Evolutionary conservation across 2,113 vertebrate species (phyloP).

Genomic region (Planiliza haematocheilus): DNA sequence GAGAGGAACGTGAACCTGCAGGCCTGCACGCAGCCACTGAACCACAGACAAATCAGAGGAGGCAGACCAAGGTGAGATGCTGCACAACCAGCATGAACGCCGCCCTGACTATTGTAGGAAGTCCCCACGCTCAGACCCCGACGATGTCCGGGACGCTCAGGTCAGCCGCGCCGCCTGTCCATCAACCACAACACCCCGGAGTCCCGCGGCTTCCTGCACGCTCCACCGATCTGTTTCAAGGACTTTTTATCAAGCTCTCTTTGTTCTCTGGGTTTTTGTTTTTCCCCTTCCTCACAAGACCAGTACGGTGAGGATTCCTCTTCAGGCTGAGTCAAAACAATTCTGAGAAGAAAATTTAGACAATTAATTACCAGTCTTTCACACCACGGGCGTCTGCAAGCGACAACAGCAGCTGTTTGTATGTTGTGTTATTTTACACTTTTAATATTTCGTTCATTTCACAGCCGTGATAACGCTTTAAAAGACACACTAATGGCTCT

Average conservation of each 20-base stretch:
- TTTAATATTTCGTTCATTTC: conserved; percentile 4
- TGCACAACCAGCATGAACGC: conserved; percentile 23
- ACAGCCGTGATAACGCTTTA: not conserved
- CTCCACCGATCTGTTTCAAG: conserved; percentile 16
- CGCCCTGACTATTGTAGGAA: conserved; percentile 16
- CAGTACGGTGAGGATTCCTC: not conserved
- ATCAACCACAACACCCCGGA: conserved; percentile 14
- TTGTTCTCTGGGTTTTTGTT: not conserved
- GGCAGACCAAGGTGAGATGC: conserved; percentile 38
- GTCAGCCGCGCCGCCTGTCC: conserved; percentile 42
- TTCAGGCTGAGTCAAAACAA: conserved; percentile 7
- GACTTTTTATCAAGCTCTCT: not conserved
- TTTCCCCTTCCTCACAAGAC: not conserved
- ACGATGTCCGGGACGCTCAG: conserved; percentile 12
- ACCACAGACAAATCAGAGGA: conserved; percentile 21
- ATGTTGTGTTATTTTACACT: not conserved
- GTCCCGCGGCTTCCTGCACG: conserved; percentile 11
- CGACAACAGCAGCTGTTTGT: conserved; percentile 9
- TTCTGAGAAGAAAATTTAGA: not conserved
- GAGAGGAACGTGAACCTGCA: conserved; percentile 25
- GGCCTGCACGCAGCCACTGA: conserved; percentile 8
- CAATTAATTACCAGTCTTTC: conserved; percentile 16
- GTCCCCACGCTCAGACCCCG: conserved; percentile 12
- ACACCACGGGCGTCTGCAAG: not conserved
- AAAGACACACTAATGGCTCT: not conserved